A percentile compares a stretch with the other conserved stretches of the same genome.
These are phyloP conservation scores for Oreochromis spilurus DNA, from an alignment of 2,113 vertebrate species.

Conservation along the genomic window DNA sequence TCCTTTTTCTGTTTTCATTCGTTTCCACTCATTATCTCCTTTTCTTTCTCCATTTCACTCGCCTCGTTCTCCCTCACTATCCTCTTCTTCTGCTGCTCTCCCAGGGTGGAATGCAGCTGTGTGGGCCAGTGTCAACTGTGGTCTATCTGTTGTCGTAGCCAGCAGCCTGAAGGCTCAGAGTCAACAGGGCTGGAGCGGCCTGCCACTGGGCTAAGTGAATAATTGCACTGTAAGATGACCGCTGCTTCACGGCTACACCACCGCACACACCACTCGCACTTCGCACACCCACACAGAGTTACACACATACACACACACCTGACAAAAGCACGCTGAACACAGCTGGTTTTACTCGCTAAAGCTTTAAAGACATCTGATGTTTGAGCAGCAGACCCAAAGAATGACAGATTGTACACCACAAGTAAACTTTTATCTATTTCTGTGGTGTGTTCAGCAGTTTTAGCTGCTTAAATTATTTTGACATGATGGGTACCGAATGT, in stretches of 20 bases:
- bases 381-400: background rate
- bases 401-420: background rate
- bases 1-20: background rate
- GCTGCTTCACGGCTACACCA: conserved; percentile 42
- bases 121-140: conserved; percentile 63
- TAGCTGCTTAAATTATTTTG: background rate
- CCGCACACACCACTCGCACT: conserved; percentile 21
- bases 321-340: conserved; percentile 17
- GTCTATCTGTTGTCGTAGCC: conserved; percentile 48
- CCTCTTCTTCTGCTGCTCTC: background rate
- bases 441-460: background rate
- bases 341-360: conserved; percentile 22
- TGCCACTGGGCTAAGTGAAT: conserved; percentile 64
- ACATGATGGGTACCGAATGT: background rate
- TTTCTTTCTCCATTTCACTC: background rate
- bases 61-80: background rate
- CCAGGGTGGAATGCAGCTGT: conserved; percentile 47
- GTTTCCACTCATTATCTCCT: background rate
- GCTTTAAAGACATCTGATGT: background rate
- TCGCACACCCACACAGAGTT: background rate
- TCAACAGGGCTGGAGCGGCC: conserved; percentile 47
- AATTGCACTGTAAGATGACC: conserved; percentile 63
- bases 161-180: conserved; percentile 41
- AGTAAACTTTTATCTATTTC: background rate
- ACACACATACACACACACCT: conserved; percentile 1